phyloP scores from a whole-genome alignment of 2,113 vertebrate species.

The Colistium nudipinnis region DNA sequence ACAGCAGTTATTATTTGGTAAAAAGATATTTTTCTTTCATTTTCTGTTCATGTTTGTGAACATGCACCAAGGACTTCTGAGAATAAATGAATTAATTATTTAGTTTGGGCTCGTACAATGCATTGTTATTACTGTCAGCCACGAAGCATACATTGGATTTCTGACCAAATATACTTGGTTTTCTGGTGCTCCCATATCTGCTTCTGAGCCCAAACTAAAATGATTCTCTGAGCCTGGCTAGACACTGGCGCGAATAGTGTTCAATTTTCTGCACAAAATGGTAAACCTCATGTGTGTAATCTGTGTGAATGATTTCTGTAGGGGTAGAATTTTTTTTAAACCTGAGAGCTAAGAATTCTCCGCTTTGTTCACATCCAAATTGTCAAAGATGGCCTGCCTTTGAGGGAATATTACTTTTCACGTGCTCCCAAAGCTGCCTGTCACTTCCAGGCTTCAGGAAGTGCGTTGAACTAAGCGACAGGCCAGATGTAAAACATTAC shows the following conservation, averaged over 20 bases:
- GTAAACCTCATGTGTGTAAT: too few relatives aligned
- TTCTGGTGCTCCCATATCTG: too few relatives aligned
- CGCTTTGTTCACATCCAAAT: slow-evolving; percentile 19
- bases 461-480: slow-evolving; percentile 26
- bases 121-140: too few relatives aligned
- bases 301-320: not conserved
- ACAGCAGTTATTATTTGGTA: not conserved
- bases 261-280: too few relatives aligned
- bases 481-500: slow-evolving; percentile 25
- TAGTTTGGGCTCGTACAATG: not conserved
- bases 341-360: not conserved
- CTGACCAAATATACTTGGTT: too few relatives aligned
- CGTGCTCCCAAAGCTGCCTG: slow-evolving; percentile 32
- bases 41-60: slow-evolving; percentile 10
- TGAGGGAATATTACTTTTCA: slow-evolving; percentile 28
- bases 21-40: not conserved
- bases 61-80: not conserved
- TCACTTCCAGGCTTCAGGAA: slow-evolving; percentile 35
- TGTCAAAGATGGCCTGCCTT: slow-evolving; percentile 23
- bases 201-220: slow-evolving; percentile 10
- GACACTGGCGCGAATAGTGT: too few relatives aligned
- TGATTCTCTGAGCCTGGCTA: slow-evolving; percentile 2
- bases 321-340: slow-evolving; percentile 5
- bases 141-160: too few relatives aligned
- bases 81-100: slow-evolving; percentile 22